Conservation (phyloP, 2,113 vertebrate genomes). For the Mobula hypostoma region DNA sequence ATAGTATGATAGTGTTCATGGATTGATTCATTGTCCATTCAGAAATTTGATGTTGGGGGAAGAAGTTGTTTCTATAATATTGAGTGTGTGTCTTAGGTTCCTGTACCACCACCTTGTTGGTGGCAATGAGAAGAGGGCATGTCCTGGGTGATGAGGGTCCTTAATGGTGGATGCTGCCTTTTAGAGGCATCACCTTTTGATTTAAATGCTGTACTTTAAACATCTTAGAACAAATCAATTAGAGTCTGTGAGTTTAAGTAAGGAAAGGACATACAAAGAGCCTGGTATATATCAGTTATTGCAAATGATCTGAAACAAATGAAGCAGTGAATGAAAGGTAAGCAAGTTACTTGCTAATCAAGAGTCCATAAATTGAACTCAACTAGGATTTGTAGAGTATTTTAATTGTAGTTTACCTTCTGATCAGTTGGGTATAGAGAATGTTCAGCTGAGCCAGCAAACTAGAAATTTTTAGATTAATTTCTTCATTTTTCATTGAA, state of each 20-base stretch:
- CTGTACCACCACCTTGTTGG: too few relatives aligned
- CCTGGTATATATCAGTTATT: not conserved
- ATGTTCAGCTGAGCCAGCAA: not conserved
- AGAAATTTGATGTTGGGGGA: too few relatives aligned
- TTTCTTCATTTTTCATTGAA: not conserved
- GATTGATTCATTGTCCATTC: too few relatives aligned
- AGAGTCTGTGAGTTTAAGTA: not conserved
- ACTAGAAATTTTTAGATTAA: not conserved
- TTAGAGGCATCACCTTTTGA: too few relatives aligned
- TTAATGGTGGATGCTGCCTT: too few relatives aligned
- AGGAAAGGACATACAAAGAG: not conserved
- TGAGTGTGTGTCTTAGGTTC: too few relatives aligned
- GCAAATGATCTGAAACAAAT: not conserved
- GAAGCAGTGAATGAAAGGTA: not conserved
- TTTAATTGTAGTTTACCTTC: not conserved
- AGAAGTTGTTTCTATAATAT: too few relatives aligned
- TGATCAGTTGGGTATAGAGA: not conserved
- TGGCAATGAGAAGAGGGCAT: too few relatives aligned
- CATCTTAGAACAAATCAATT: not conserved
- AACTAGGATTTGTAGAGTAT: not conserved
- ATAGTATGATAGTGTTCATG: too few relatives aligned
- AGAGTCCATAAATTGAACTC: not conserved
- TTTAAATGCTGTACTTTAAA: too few relatives aligned
- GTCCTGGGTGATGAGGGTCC: too few relatives aligned
- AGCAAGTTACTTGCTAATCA: not conserved